Evolutionary conservation across 2,113 vertebrate genomes (phyloP), one percentile per base, ranked within the genome.

Genomic region (Globicephala melas): DNA sequence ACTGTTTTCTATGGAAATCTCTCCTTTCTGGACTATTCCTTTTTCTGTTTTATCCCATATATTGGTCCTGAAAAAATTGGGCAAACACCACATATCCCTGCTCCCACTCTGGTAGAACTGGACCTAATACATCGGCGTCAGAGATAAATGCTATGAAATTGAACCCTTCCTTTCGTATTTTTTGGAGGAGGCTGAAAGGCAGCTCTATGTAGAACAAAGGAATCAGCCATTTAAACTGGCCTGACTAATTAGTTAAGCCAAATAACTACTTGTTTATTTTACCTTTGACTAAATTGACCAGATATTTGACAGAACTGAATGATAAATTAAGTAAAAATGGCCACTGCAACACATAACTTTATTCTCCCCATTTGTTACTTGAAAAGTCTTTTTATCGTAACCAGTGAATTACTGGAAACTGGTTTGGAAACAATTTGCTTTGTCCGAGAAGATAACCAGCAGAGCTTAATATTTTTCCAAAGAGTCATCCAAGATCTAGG

Each of bases 321-420:
- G 26, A 70, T 86, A 77, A 55, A 67, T 81, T 82, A 77, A 94
- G 63, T 77, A 74, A 97, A 91, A 87, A 89, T 86, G 60, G 1
- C 12, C 70, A 81, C 23, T 89, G 94, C 5, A 85, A 83, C 38
- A 80, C 44, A 68, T 44, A 65, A 53, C 6, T 70, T 84, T 50
- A 86, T 79, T 77, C 44, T 87, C n/a, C 9, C 14, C 14, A 2
- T 89, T 84, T 77, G 33, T 38, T 68, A 63, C 44, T 94, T 62
- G 28, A 62, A 83, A 94, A 83, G 2, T 83, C 18, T 79, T 68
- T 96, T 93, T 82, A 62, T 33, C 68, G 2, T 60, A 89, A 84
- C 5, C 25, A 74, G 4, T 25, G 62, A 70, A 47, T 55, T 88
- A 76, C 33, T 74, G 63, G 83, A 91, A 84, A 63, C 10, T 6